Evolutionary conservation across 1,140 invertebrate species (phyloP), one percentile per base, ranked within the genome.

Genomic region (Cyclargus thomasi): DNA sequence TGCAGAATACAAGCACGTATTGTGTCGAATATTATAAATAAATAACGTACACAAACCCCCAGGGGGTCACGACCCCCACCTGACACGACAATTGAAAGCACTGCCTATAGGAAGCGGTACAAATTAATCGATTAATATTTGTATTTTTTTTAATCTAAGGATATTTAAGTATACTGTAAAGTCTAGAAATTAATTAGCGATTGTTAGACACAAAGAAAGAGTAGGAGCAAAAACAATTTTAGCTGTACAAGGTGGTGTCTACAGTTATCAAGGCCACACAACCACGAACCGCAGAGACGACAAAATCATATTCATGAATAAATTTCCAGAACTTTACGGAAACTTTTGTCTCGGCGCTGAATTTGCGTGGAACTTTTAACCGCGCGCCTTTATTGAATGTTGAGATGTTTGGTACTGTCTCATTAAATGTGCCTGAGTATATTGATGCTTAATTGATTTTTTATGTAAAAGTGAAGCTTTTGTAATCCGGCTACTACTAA

Each of bases 261-360:
- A n/a, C 53, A 18, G 53, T 17, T 18, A 55, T 16, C 53, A 55
- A 55, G 53, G 53, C 53, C 53, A 21, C 18, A 59, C 17, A 59
- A 21, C 55, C 55, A 8, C 55, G 18, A 59, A 20, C 55, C 55
- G 55, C 55, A 2, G 20, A 6, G 55, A 20, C 17, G 11, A 59
- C 20, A 59, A 35, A 55, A 55, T 59, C 55, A 59, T 21, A 59
- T 59, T 59, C 55, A 59, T 59, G 18, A 59, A 59, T 59, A 59
- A 59, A 59, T 21, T 59, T 59, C 10, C 18, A 11, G 11, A 59
- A 59, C 7, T 59, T 59, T 59, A 11, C 2, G 55, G 20, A 59
- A 59, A 59, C 55, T 59, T 59, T 59, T 18, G 55, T 59, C 10
- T 21, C 14, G 14, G 10, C 39, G 5, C 39, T 59, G 18, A 59